Evolutionary conservation across 2,888 invertebrate genomes (phyloP).

Genomic region (Leptura quadrifasciata): DNA sequence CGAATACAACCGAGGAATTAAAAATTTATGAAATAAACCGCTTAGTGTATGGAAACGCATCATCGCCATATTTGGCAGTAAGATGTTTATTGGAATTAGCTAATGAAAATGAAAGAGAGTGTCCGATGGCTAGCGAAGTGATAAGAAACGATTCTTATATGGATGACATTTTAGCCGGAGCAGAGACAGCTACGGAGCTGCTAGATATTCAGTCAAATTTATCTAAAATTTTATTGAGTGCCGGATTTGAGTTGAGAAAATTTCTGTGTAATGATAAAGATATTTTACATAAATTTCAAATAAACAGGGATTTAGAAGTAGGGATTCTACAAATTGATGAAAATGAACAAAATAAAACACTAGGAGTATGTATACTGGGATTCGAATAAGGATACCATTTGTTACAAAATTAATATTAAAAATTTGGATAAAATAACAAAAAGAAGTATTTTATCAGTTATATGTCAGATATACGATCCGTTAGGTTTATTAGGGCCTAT

Average conservation of each 20-base stretch:
- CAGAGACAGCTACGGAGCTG: constrained; percentile 43
- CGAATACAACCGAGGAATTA: too few species aligned
- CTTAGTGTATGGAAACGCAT: constrained; percentile 42
- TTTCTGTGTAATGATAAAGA: constrained; percentile 38
- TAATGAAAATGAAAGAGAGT: background rate
- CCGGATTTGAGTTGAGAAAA: constrained; percentile 47
- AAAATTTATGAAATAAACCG: constrained; percentile 40
- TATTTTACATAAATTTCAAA: constrained; percentile 33
- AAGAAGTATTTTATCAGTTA: constrained; percentile 27
- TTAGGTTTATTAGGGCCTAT: constrained; percentile 33
- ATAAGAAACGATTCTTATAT: constrained; percentile 53
- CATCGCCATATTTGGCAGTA: constrained; percentile 40
- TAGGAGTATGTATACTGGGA: constrained; percentile 21
- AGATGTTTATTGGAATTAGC: constrained; percentile 34
- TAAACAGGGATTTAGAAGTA: too few species aligned
- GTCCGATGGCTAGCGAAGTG: constrained; percentile 42
- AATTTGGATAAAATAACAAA: constrained; percentile 10
- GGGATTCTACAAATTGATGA: constrained; percentile 38
- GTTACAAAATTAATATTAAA: background rate
- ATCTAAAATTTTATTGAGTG: constrained; percentile 43
- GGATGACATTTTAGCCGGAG: constrained; percentile 51
- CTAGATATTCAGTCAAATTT: constrained; percentile 47
- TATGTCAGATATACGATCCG: constrained; percentile 34
- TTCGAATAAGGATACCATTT: constrained; percentile 21
- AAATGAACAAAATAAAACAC: constrained; percentile 11